Evolutionary conservation across 2,797 vertebrate species (phyloP).

Genomic region (Phalanger gymnotis): DNA sequence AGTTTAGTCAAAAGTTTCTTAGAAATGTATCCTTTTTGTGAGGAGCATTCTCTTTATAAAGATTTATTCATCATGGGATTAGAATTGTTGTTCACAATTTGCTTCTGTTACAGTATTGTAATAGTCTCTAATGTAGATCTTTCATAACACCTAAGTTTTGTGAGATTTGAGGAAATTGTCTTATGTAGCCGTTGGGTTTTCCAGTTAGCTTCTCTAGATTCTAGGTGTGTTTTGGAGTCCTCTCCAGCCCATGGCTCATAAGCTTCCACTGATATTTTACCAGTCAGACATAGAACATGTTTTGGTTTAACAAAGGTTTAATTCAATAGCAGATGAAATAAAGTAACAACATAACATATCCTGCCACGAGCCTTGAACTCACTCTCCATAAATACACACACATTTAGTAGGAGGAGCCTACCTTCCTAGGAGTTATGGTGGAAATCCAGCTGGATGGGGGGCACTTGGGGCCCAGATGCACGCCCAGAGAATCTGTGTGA

Average conservation of each 20-base stretch:
- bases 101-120: background rate
- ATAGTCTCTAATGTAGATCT: constrained; percentile 27
- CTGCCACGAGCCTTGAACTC: background rate
- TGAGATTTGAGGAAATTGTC: constrained; percentile 41
- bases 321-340: background rate
- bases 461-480: background rate
- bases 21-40: constrained; percentile 27
- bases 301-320: background rate
- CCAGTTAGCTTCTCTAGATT: background rate
- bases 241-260: background rate
- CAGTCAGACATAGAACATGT: background rate
- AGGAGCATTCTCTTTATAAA: constrained; percentile 21
- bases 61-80: constrained; percentile 52
- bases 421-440: background rate
- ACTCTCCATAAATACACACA: background rate
- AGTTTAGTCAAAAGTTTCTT: background rate
- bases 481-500: background rate
- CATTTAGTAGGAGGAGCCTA: background rate
- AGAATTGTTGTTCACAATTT: constrained; percentile 38
- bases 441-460: background rate
- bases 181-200: background rate
- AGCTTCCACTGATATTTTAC: background rate
- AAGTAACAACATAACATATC: background rate
- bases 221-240: background rate
- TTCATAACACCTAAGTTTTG: constrained; percentile 15